Evolutionary conservation across 2,113 vertebrate genomes (phyloP).

Genomic region (Carassius auratus): DNA sequence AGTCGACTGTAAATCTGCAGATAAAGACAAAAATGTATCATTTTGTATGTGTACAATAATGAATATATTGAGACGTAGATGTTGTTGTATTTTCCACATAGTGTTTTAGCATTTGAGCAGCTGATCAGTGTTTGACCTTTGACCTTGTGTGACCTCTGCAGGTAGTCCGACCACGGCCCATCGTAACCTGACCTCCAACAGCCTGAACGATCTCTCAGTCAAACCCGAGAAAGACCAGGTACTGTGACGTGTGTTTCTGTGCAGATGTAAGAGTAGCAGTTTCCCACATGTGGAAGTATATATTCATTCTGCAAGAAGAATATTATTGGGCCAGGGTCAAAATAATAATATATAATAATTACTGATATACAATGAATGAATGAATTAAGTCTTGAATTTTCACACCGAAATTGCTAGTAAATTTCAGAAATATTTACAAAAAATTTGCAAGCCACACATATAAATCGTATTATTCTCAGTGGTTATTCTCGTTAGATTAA

Average conservation of each 20-base stretch:
- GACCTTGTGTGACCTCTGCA: constrained; percentile 65
- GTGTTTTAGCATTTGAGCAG: background rate
- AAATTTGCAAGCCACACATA: no score
- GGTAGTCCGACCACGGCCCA: constrained; percentile 89
- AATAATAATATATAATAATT: no score
- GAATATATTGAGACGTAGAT: background rate
- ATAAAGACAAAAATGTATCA: background rate
- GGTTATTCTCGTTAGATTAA: no score
- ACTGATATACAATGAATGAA: no score
- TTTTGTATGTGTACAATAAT: background rate
- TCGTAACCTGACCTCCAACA: constrained; percentile 92
- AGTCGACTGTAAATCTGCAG: background rate
- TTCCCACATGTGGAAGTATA: background rate
- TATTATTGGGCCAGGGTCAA: no score
- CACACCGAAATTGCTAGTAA: no score
- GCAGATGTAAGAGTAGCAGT: background rate
- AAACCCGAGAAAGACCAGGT: constrained; percentile 98
- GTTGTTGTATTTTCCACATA: background rate
- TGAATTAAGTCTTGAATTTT: no score
- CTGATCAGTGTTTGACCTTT: constrained; percentile 9
- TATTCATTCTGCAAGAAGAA: background rate
- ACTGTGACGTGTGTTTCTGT: constrained; percentile 37
- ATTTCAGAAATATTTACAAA: no score
- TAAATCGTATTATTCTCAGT: no score
- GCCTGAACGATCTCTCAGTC: constrained; percentile 94